A percentile compares a stretch with the other conserved stretches of the same genome.
These are phyloP conservation scores for Melipona beecheii DNA, from an alignment of 2,888 invertebrate genomes.

Conservation along the genomic window DNA sequence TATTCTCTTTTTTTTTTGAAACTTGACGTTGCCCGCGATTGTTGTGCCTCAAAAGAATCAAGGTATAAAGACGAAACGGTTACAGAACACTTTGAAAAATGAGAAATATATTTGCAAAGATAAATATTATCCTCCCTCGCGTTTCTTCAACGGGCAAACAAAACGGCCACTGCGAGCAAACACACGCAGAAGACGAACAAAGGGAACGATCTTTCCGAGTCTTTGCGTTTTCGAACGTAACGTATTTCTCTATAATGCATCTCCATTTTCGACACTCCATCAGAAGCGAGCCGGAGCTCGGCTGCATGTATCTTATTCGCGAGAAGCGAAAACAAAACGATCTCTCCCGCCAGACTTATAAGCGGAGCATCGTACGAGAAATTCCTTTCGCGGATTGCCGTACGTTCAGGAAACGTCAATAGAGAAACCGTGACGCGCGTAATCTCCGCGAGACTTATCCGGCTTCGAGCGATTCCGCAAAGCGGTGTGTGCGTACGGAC, in stretches of 20 bases:
- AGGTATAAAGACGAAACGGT: background rate
- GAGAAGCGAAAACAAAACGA: background rate
- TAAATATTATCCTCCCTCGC: background rate
- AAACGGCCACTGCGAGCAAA: background rate
- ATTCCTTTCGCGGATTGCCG: background rate
- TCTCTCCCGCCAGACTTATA: background rate
- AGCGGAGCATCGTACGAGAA: background rate
- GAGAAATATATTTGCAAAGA: background rate
- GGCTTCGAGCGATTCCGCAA: background rate
- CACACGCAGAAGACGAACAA: background rate
- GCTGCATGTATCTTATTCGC: background rate
- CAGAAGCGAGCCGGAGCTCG: background rate
- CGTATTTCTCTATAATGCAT: background rate
- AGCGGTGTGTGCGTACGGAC: background rate
- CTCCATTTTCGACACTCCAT: background rate
- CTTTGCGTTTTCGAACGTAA: background rate
- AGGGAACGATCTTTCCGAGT: background rate
- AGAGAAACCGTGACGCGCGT: constrained; percentile 24
- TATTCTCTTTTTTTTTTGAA: background rate
- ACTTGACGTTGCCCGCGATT: background rate
- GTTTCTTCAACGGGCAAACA: background rate
- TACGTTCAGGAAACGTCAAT: constrained; percentile 2
- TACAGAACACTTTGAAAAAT: background rate
- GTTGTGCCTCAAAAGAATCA: background rate
- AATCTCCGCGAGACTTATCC: constrained; percentile 15